Conservation (phyloP, 2,113 vertebrate species). For the Serinus canaria region DNA sequence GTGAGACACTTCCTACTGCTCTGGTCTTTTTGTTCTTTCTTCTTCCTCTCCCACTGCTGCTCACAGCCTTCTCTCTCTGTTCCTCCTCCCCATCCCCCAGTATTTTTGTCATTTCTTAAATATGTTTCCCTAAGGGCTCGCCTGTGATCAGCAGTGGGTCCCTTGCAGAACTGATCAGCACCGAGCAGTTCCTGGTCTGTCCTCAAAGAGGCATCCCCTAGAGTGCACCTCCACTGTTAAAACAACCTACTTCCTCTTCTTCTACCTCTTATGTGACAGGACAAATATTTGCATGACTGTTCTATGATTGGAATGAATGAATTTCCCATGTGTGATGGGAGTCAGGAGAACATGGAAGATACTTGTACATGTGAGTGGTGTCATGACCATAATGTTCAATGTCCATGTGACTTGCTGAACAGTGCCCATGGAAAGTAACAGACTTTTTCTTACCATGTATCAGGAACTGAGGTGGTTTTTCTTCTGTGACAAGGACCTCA, state of each 20-base stretch:
- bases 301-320: not conserved
- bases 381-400: not conserved
- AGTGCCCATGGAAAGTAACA: not conserved
- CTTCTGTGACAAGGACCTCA: not conserved
- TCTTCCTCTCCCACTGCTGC: not conserved
- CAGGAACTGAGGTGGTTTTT: not conserved
- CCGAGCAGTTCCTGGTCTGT: not conserved
- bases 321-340: rapidly evolving
- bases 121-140: not conserved
- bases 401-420: not conserved
- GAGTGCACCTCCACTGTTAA: not conserved
- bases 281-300: not conserved
- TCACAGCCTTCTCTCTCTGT: not conserved
- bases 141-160: not conserved
- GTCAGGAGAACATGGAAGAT: not conserved
- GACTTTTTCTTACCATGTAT: not conserved
- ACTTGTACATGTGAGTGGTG: not conserved
- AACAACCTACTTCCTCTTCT: not conserved
- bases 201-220: not conserved
- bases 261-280: not conserved
- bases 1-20: not conserved
- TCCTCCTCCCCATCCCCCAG: rapidly evolving
- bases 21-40: not conserved
- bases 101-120: not conserved
- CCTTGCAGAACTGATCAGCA: not conserved